These are phyloP conservation scores for Hemitrygon akajei DNA, from an alignment of 2,797 vertebrate genomes.

Conservation along the genomic window DNA sequence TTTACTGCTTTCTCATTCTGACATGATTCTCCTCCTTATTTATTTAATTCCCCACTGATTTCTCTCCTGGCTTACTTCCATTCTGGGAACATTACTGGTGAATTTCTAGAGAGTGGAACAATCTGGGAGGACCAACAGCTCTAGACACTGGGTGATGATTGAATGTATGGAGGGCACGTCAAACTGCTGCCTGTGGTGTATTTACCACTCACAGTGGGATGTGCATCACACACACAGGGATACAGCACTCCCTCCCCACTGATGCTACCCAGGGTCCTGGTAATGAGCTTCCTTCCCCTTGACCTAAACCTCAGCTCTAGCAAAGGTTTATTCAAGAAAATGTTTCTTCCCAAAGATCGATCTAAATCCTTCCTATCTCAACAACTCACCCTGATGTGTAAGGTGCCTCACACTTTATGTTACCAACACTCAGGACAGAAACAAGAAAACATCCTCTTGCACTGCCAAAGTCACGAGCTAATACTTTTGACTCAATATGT, in stretches of 20 bases:
- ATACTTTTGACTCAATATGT: not conserved
- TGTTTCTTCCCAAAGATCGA: not conserved
- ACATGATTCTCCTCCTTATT: too few species aligned
- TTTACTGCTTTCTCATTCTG: not conserved
- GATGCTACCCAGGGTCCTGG: not conserved
- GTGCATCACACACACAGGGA: too few species aligned
- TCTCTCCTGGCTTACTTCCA: not conserved
- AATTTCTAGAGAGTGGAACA: not conserved
- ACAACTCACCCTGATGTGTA: too few species aligned
- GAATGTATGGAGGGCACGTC: too few species aligned
- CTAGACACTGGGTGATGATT: not conserved
- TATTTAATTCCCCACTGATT: not conserved
- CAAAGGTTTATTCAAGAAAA: not conserved
- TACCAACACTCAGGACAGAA: not conserved
- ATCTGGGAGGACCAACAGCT: not conserved
- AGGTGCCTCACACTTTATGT: not conserved
- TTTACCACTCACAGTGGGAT: not conserved
- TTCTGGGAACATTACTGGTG: not conserved
- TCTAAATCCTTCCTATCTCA: not conserved
- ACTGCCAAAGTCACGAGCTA: not conserved
- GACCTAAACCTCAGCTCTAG: not conserved
- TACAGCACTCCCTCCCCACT: too few species aligned
- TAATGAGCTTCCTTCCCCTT: not conserved
- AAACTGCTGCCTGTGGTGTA: not conserved
- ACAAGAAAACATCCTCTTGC: not conserved